Base-by-base conservation (phyloP, 2,797 vertebrate species). In the Trachurus trachurus region DNA sequence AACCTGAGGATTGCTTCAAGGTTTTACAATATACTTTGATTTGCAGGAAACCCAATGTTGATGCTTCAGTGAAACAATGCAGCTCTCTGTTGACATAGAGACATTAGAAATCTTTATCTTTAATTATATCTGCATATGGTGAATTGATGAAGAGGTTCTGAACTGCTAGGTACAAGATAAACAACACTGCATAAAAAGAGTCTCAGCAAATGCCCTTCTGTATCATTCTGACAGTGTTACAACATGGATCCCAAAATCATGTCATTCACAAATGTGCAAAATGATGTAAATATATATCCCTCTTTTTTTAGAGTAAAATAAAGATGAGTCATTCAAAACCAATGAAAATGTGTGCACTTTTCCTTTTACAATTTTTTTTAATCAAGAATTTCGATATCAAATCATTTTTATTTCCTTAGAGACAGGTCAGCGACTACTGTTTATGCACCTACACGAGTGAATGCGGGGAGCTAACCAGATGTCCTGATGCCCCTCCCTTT, bases 231-330 rank as follows among this genome's bases (percentile, higher is more conserved):
- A 93, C 85, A 92, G 86, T 91, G 88, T 89, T 90, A 83, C 53
- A 69, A 90, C 88, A 85, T 87, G 69, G 72, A 92, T 87, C 76
- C 86, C 83, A 74, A 87, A 84, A 83, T 80, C 65, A 84, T 88
- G 86, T 90, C 68, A 88, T 87, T 90, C 84, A 90, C 83, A 78
- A 86, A 89, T 89, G 92, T 92, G 85, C 89, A 90, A 91, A 90
- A 91, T 85, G 60, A 89, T 95, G 94, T 94, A 94, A 90, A 94
- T 94, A 92, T 84, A 88, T 72, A 88, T 79, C 78, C 78, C 73
- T 77, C 53, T 76, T 91, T 92, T 90, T 94, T 91, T 90, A 90
- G 89, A 88, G 91, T 76, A 84, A 92, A 94, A 93, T 93, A 95
- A 94, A 93, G 80, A 87, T 82, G 74, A 89, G 81, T 91, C 90